Evolutionary conservation across 2,797 vertebrate species (phyloP).

Genomic region (Hydrocynus forskahlii): DNA sequence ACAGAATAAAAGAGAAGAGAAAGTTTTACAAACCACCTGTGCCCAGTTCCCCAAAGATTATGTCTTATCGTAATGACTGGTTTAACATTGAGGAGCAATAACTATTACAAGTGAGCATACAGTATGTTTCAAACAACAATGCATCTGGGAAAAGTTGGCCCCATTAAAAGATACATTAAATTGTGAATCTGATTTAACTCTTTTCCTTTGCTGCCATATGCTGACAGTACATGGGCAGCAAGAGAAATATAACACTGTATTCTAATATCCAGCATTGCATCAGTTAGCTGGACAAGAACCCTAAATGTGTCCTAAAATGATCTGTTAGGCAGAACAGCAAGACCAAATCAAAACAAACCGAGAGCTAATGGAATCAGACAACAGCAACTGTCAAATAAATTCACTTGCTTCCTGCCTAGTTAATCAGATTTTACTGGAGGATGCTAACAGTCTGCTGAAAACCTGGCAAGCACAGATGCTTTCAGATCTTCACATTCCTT

Average conservation of each 20-base stretch:
- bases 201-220: not conserved
- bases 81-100: not conserved
- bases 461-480: not conserved
- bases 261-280: not conserved
- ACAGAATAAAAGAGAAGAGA: not conserved
- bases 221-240: not conserved
- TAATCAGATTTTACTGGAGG: not conserved
- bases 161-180: not conserved
- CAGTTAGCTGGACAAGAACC: not conserved
- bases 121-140: not conserved
- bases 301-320: not conserved
- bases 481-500: too few relatives aligned
- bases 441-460: not conserved
- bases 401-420: not conserved
- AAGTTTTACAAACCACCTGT: not conserved
- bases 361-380: not conserved
- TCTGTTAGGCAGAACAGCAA: not conserved
- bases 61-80: not conserved
- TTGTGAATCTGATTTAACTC: not conserved
- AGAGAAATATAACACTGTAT: conserved; percentile 4
- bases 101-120: not conserved
- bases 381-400: not conserved
- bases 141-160: not conserved
- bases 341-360: not conserved
- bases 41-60: not conserved